Evolutionary conservation across 1,140 invertebrate species (phyloP).

Genomic region (Neodiprion lecontei): DNA sequence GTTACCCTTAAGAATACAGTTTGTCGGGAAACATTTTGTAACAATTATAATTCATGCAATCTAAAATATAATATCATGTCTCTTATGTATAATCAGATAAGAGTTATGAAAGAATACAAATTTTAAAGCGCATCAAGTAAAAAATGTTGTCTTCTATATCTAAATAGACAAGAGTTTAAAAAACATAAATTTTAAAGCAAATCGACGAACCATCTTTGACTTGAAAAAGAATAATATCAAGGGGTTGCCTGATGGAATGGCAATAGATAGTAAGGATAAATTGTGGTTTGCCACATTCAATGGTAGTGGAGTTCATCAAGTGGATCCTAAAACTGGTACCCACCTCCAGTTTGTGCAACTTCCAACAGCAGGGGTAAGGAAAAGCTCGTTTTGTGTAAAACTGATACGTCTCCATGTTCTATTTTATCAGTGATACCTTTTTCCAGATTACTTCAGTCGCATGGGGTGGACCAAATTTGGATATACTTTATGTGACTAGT

Average conservation of each 20-base stretch:
- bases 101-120: background rate
- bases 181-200: slow-evolving; percentile 26
- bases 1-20: background rate
- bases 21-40: background rate
- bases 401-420: no score
- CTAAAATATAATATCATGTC: no score
- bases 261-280: slow-evolving; percentile 51
- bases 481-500: slow-evolving; percentile 56
- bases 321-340: background rate
- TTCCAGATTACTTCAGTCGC: slow-evolving; percentile 55
- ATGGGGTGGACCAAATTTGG: slow-evolving; percentile 60
- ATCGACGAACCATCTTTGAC: slow-evolving; percentile 36
- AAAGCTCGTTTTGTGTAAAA: no score
- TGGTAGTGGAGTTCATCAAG: slow-evolving; percentile 27
- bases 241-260: slow-evolving; percentile 57
- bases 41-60: background rate
- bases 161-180: background rate
- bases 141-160: no score
- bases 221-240: slow-evolving; percentile 32
- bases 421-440: no score
- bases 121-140: slow-evolving; percentile 19
- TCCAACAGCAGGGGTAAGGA: no score
- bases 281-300: slow-evolving; percentile 51
- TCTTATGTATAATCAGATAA: no score
- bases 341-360: background rate